Base-by-base conservation (phyloP, 2,797 vertebrate genomes). In the Enteromius treurensis region DNA sequence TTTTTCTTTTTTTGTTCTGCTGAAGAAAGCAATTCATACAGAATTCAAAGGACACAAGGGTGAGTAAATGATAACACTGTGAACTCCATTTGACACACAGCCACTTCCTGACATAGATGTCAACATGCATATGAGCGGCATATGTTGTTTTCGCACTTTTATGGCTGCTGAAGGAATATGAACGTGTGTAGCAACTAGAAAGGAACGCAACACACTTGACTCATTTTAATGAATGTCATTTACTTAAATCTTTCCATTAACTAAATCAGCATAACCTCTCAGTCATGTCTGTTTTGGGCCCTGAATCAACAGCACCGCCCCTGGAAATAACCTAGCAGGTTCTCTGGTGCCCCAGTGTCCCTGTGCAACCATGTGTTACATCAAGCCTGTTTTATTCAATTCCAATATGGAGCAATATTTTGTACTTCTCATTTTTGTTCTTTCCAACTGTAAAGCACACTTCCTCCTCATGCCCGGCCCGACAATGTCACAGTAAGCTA, bases 341-440 rank as follows among this genome's bases (percentile, higher is more conserved):
- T 81, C 26, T 73, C 55, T 3, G 14, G 42, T 74, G 42, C 49
- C 69, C 26, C 42, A 81, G 26, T 65, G 51, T 80, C 32, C 64
- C 42, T 81, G 42, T 53, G 69, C 42, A 73, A 60, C 37, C 32
- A 3, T 37, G 58, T 51, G 70, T 74, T 74, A 51, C 21, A 64
- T 47, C 26, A 47, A 45, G 9, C 3, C 2, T 53, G n/a, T 32
- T 53, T 76, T 10, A 49, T 74, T 75, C 8, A 40, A 40, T 60
- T 67, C 11, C 23, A 69, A 34, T 60, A 14, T 29, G 47, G 42
- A 53, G 80, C 23, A 67, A 76, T 67, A 67, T 23, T 65, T 75
- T 53, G 47, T 53, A 42, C 68, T 82, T 23, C 40, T 70, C 67
- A 26, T 68, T 55, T 82, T 64, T 45, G 42, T 49, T 81, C n/a